Evolutionary conservation across 2,888 invertebrate species (phyloP).

Genomic region (Drosophila lutescens): DNA sequence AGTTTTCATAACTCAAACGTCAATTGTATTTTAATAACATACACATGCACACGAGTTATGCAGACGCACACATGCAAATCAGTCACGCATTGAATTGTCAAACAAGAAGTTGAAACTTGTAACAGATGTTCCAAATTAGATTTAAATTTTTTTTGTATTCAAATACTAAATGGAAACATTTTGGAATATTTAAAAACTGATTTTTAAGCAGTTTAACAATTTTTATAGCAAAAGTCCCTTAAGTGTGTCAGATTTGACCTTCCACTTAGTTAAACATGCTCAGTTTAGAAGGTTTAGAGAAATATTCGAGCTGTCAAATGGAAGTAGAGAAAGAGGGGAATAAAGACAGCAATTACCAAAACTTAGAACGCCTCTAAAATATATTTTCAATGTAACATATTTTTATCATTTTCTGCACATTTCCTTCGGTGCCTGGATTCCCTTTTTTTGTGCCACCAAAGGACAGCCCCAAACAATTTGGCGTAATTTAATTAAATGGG

Average conservation of each 20-base stretch:
- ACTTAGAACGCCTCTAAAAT: slow-evolving; percentile 23
- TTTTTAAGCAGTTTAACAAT: too few species aligned
- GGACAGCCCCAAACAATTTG: slow-evolving; percentile 76
- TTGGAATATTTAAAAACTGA: not conserved
- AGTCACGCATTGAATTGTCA: slow-evolving; percentile 29
- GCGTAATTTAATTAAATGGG: slow-evolving; percentile 81
- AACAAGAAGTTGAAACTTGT: slow-evolving; percentile 8
- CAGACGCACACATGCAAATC: slow-evolving; percentile 23
- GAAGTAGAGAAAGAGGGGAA: not conserved
- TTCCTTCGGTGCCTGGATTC: slow-evolving; percentile 28
- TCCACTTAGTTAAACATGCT: slow-evolving; percentile 55
- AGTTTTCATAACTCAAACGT: slow-evolving; percentile 44
- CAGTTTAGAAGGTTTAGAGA: slow-evolving; percentile 30
- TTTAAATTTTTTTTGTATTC: not conserved
- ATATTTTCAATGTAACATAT: slow-evolving; percentile 59
- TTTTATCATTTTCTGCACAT: slow-evolving; percentile 75
- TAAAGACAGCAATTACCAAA: slow-evolving; percentile 23
- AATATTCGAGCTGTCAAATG: slow-evolving; percentile 7
- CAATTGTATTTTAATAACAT: slow-evolving; percentile 78
- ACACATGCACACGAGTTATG: slow-evolving; percentile 28
- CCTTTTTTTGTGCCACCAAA: slow-evolving; percentile 37
- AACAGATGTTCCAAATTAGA: slow-evolving; percentile 43
- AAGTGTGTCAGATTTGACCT: not conserved
- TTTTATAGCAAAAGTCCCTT: too few species aligned
- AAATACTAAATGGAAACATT: not conserved